Evolutionary conservation across 2,888 invertebrate genomes (phyloP).

Genomic region (Trimorus sp.): DNA sequence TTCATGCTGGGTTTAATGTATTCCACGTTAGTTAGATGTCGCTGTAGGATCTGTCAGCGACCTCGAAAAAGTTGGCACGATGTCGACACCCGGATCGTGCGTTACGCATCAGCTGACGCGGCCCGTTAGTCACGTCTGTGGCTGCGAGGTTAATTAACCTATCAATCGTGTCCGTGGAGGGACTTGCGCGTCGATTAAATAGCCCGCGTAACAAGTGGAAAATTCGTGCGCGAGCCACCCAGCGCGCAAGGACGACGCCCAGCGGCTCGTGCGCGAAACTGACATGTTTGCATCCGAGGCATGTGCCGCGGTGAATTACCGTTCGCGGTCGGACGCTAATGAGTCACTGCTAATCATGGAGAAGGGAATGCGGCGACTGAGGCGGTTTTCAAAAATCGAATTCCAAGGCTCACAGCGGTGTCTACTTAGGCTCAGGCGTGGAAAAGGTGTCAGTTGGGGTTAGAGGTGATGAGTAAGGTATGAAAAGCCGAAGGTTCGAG

Average conservation of each 20-base stretch:
- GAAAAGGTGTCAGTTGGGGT: constrained; percentile 29
- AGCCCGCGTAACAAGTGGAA: constrained; percentile 1
- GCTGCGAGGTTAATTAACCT: constrained; percentile 28
- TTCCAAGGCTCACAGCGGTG: not conserved
- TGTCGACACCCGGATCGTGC: constrained; percentile 24
- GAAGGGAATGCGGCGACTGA: constrained; percentile 60
- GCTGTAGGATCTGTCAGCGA: too few species aligned
- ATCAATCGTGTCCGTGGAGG: not conserved
- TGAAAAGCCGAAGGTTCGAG: not conserved
- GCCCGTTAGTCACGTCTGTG: constrained; percentile 33
- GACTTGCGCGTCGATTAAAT: not conserved
- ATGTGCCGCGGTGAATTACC: constrained; percentile 72
- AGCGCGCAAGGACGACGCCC: constrained; percentile 66
- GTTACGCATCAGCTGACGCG: constrained; percentile 14
- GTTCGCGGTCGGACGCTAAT: constrained; percentile 56
- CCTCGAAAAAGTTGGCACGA: too few species aligned
- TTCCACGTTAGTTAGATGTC: too few species aligned
- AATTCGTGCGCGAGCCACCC: constrained; percentile 63
- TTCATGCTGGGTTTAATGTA: too few species aligned
- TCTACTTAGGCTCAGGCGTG: constrained; percentile 27
- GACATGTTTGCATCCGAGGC: constrained; percentile 78
- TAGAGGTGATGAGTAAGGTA: not conserved
- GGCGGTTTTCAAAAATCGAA: constrained; percentile 50
- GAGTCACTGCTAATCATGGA: constrained; percentile 69
- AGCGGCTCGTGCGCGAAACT: constrained; percentile 69